A percentile compares a stretch with the other conserved stretches of the same genome.
Evolutionary conservation across 2,888 invertebrate genomes (phyloP).

Genomic region (Chrysomela aeneicollis): DNA sequence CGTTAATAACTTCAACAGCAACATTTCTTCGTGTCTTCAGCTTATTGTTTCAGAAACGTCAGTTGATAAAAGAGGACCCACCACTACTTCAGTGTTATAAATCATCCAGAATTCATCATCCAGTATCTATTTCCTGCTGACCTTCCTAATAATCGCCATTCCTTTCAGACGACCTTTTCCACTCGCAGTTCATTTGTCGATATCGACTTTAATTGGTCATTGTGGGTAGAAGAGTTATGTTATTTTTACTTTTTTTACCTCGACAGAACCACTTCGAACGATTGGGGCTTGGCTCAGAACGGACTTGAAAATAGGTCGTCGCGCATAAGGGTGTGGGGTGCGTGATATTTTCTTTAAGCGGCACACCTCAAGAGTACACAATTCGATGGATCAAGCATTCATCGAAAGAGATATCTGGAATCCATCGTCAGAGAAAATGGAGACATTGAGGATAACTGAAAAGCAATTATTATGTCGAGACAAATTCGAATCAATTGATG

Average conservation of each 20-base stretch:
- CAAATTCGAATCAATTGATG: too few relatives aligned
- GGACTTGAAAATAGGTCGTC: neutral
- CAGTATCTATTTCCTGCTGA: conserved; percentile 21
- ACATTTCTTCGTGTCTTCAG: too few relatives aligned
- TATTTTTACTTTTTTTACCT: conserved; percentile 22
- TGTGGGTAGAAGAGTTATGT: conserved; percentile 25
- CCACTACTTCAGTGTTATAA: too few relatives aligned
- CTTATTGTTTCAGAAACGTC: too few relatives aligned
- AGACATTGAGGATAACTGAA: too few relatives aligned
- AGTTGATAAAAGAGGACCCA: too few relatives aligned
- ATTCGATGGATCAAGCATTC: neutral
- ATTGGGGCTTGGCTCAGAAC: neutral
- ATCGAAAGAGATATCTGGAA: too few relatives aligned
- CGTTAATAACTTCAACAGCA: too few relatives aligned
- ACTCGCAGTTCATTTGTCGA: conserved; percentile 35
- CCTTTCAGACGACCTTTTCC: conserved; percentile 38
- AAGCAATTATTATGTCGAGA: too few relatives aligned
- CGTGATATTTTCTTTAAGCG: neutral
- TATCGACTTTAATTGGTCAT: conserved; percentile 36
- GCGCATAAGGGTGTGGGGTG: neutral
- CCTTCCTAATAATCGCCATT: conserved; percentile 38
- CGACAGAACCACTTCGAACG: conserved; percentile 19
- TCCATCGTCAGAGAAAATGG: too few relatives aligned
- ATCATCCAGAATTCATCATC: too few relatives aligned
- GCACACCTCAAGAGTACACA: neutral